These are phyloP conservation scores for Gyrodactylus salaris DNA, from an alignment of 1,140 invertebrate species.

Conservation along the genomic window DNA sequence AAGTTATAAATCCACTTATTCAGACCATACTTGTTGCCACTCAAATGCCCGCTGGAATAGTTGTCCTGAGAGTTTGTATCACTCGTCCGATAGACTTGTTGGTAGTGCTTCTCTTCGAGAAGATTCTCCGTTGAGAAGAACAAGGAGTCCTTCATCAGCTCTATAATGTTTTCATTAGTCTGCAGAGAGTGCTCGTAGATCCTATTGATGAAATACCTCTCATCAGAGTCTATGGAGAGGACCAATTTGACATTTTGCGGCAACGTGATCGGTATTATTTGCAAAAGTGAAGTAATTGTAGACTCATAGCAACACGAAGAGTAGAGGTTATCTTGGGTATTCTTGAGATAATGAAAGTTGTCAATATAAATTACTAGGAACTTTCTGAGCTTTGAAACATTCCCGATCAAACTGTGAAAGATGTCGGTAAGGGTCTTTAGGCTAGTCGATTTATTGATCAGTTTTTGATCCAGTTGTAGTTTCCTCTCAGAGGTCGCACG, in stretches of 20 bases:
- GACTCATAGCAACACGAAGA: neutral
- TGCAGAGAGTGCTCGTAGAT: neutral
- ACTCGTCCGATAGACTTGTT: neutral
- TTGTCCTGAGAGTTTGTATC: neutral
- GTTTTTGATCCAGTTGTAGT: neutral
- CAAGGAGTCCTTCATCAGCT: neutral
- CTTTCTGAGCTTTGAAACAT: neutral
- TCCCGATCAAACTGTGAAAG: neutral
- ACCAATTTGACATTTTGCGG: neutral
- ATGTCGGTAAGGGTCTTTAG: neutral
- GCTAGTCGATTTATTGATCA: neutral
- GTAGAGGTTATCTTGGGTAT: no score
- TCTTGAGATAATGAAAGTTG: neutral
- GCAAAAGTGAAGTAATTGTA: neutral
- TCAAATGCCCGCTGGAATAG: no score
- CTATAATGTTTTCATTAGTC: neutral
- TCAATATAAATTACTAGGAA: neutral
- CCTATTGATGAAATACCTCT: neutral
- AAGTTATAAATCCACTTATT: no score
- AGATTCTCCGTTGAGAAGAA: neutral
- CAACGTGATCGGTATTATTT: neutral
- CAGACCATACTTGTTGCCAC: no score
- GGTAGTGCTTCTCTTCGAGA: neutral
- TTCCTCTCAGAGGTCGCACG: neutral
- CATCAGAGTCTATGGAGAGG: neutral